Evolutionary conservation across 1,140 invertebrate species (phyloP).

Genomic region (Acromyrmex heyeri): DNA sequence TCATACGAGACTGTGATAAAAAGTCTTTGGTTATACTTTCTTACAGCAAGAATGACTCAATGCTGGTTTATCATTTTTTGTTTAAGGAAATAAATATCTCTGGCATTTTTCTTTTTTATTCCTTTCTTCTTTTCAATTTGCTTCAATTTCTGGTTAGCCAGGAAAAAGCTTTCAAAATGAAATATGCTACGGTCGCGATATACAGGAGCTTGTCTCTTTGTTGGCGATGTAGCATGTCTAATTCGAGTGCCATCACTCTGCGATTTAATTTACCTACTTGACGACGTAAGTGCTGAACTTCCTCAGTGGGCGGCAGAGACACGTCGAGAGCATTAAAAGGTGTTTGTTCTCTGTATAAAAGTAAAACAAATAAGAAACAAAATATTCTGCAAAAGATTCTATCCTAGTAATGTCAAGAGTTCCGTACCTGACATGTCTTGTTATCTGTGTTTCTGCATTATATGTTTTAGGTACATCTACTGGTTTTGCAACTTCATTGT

Average conservation of each 20-base stretch:
- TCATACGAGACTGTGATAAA: constrained; percentile 30
- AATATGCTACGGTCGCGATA: constrained; percentile 93
- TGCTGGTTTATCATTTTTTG: constrained; percentile 38
- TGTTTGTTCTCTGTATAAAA: constrained; percentile 88
- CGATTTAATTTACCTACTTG: constrained; percentile 94
- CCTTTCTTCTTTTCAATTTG: background rate
- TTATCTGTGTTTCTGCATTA: constrained; percentile 79
- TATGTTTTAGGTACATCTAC: constrained; percentile 67
- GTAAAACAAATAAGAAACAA: constrained; percentile 21
- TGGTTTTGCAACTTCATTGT: constrained; percentile 72
- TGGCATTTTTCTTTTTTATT: background rate
- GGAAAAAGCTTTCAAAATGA: constrained; percentile 93
- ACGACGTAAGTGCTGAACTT: constrained; percentile 92
- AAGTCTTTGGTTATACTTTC: constrained; percentile 71
- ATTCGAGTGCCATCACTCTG: constrained; percentile 94
- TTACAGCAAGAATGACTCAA: constrained; percentile 32
- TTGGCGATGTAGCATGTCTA: constrained; percentile 92
- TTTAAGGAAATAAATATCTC: constrained; percentile 30
- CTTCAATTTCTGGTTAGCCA: constrained; percentile 91
- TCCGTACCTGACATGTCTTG: constrained; percentile 80
- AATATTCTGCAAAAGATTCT: background rate
- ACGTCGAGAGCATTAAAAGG: constrained; percentile 88
- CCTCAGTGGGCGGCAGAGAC: constrained; percentile 91
- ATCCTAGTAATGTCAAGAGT: constrained; percentile 2
- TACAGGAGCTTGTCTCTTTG: constrained; percentile 94